These are phyloP conservation scores for Dryobota labecula DNA, from an alignment of 2,888 invertebrate species.

Conservation along the genomic window DNA sequence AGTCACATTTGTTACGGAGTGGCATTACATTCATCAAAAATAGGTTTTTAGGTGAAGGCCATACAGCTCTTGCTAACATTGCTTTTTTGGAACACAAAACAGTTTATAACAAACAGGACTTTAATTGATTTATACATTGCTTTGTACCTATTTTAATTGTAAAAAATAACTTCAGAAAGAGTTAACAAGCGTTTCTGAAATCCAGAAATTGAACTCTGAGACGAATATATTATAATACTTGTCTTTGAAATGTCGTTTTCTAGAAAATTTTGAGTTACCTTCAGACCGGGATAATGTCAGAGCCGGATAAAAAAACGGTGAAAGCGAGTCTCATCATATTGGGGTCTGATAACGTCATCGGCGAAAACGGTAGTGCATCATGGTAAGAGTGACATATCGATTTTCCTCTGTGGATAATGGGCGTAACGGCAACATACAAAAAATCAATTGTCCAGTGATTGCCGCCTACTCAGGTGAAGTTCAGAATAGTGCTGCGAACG, in stretches of 20 bases:
- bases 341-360: conserved; percentile 45
- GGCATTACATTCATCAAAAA: conserved; percentile 79
- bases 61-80: conserved; percentile 59
- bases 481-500: conserved; percentile 83
- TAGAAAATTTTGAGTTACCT: not conserved
- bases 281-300: not conserved
- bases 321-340: conserved; percentile 37
- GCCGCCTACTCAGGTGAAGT: conserved; percentile 78
- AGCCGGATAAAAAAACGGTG: conserved; percentile 31
- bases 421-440: conserved; percentile 48
- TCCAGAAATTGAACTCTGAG: not conserved
- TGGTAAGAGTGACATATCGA: conserved; percentile 38
- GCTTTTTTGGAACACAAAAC: conserved; percentile 53
- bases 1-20: conserved; percentile 78
- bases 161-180: not conserved
- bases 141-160: conserved; percentile 20
- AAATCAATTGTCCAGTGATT: conserved; percentile 60
- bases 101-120: conserved; percentile 41
- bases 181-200: not conserved
- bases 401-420: conserved; percentile 44
- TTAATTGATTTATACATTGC: conserved; percentile 31
- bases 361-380: conserved; percentile 45
- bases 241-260: not conserved
- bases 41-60: conserved; percentile 85
- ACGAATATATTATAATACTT: not conserved